Evolutionary conservation across 2,888 invertebrate species (phyloP), one percentile per base, ranked within the genome.

Genomic region (Disparrhopalites patrizii): DNA sequence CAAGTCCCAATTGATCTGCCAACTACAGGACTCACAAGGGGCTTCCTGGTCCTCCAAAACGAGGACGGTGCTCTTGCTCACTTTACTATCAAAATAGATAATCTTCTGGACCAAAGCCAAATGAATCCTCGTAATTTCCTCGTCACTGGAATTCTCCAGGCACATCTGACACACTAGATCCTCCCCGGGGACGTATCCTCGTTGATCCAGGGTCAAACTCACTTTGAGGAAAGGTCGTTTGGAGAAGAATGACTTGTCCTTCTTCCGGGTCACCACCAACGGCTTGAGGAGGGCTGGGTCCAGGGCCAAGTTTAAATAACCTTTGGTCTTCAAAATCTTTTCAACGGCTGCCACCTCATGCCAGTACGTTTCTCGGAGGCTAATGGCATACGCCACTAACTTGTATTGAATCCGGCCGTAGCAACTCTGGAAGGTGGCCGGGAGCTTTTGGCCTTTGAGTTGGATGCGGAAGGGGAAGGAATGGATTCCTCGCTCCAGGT

Each of bases 171-270:
- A 64, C 8, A 5, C 3, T 4, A 43, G 23, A 3, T 30, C 27
- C 43, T 64, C 56, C 3, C 56, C 64, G n/a, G 55, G 43, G 1
- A 64, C 18, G 25, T 18, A 64, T 20, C 64, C 64, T 27, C 43
- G 30, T 33, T 47, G 23, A 7, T 47, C 31, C 20, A 64, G 20
- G 13, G n/a, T 28, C 18, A 64, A 31, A 47, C 30, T 55, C 0
- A 31, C 43, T 56, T 64, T 64, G 2, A 43, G 3, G 18, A 57
- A 13, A 1, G 43, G 38, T 13, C 64, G 64, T 31, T 40, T 64
- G 20, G 64, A 56, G 38, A 64, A 64, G 8, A 55, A 43, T 1
- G 58, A 60, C n/a, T 56, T 56, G 1, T 64, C 47, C 50, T 64
- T 64, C n/a, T 15, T 56, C 28, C 30, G 28, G 3, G 54, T 40